Base-by-base conservation (phyloP, 2,888 invertebrate genomes). In the Phyto melanocephala region DNA sequence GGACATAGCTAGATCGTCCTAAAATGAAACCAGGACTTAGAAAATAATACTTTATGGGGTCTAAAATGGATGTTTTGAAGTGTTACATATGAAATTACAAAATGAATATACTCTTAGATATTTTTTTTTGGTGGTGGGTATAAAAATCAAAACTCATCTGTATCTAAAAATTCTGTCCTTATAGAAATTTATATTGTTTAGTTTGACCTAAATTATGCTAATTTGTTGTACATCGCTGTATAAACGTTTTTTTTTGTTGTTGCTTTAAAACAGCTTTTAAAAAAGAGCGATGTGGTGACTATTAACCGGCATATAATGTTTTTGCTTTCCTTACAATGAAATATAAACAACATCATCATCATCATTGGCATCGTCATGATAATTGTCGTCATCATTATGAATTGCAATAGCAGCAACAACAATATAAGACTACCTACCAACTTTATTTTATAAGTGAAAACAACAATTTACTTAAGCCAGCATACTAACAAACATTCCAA, bases 291-390 rank as follows among this genome's bases (percentile, higher is more conserved):
- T 63, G 42, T 54, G 20, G 42, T 45, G 42, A 45, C 45, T 65
- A 22, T 77, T n/a, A 70, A 70, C 77, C 77, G 77, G 77, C 63
- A 70, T 63, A 70, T 45, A 45, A 45, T 45, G 17, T 45, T 56
- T 11, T 60, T 68, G n/a, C 62, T 62, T 68, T 60, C 60, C 68
- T 33, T 67, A 62, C 40, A 54, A 56, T 13, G 15, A 56, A 65
- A 35, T 45, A 52, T 42, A 74, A 74, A 63, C 54, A 63, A 54
- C 74, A 74, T 74, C 50, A 60, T 60, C 20, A 52, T 54, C n/a
- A 35, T 63, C 11, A 22, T 63, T 24, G 45, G 33, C 63, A n/a
- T 63, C 54, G 20, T 74, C 54, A 56, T 63, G 8, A 20, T n/a
- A n/a, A n/a, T n/a, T n/a, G n/a, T n/a, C n/a, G n/a, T n/a, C n/a